phyloP scores from a whole-genome alignment of 2,113 vertebrate genomes.

The Mugil cephalus region DNA sequence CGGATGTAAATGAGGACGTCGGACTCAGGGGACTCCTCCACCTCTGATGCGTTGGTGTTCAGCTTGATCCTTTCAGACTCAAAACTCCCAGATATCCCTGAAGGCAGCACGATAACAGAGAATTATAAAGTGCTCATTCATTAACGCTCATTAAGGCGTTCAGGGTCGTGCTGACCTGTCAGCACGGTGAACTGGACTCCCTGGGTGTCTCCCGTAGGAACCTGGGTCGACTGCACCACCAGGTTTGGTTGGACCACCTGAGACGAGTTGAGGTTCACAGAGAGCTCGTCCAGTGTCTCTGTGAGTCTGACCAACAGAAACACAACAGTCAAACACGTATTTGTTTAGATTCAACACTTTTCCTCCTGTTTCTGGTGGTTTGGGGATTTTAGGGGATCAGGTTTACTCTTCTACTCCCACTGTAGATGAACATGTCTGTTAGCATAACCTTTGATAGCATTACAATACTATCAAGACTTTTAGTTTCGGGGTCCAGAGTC shows the following conservation, averaged over 20 bases:
- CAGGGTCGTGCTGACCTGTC: not conserved
- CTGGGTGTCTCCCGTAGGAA: conserved; percentile 1
- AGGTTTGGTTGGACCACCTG: conserved; percentile 60
- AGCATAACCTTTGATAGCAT: too few relatives aligned
- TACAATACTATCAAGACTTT: too few relatives aligned
- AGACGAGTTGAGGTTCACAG: conserved; percentile 39
- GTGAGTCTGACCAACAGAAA: conserved; percentile 38
- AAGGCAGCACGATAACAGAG: not conserved
- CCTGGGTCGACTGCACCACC: conserved; percentile 48
- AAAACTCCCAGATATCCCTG: conserved; percentile 54
- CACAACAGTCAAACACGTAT: too few relatives aligned
- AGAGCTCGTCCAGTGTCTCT: conserved; percentile 47
- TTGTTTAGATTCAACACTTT: too few relatives aligned
- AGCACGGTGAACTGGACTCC: conserved; percentile 56
- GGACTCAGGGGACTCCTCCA: not conserved
- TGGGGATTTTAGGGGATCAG: too few relatives aligned
- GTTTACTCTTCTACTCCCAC: too few relatives aligned
- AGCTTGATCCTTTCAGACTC: conserved; percentile 41
- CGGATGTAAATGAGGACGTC: conserved; percentile 51
- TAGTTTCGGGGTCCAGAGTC: too few relatives aligned
- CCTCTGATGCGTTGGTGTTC: conserved; percentile 43
- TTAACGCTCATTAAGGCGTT: too few relatives aligned
- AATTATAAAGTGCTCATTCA: not conserved
- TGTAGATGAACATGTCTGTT: too few relatives aligned
- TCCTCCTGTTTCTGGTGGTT: too few relatives aligned